Evolutionary conservation across 2,113 vertebrate species (phyloP), one percentile per base, ranked within the genome.

Genomic region (Amphilophus citrinellus): DNA sequence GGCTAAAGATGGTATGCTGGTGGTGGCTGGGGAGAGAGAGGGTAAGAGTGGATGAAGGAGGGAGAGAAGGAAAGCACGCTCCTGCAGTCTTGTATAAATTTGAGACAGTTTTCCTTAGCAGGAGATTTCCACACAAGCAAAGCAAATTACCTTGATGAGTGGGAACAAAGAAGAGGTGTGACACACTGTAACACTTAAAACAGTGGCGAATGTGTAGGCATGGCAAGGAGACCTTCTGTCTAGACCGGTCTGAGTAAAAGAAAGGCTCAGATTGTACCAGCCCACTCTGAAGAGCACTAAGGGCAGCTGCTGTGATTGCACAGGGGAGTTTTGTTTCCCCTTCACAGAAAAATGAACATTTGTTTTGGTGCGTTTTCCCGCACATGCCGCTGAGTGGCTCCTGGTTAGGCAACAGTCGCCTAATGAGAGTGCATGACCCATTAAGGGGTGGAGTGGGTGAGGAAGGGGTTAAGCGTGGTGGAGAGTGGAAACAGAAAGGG

Each of bases 391-490:
- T 32, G 66, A 91, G 63, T 86, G 83, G 79, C 86, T 92, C 53
- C 82, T 47, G 44, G 81, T 91, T 87, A 82, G 80, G 80, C 85
- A 85, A 89, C 83, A 82, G 80, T 93, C 90, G 87, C 65, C 84
- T 93, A 94, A 94, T 94, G 85, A 93, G 91, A 93, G 87, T 85
- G 88, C 88, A 62, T 93, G 88, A 93, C 47, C 68, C 93, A 92
- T 88, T 82, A 83, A 86, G 94, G 85, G 91, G 87, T 89, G 92
- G 92, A 94, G 90, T 37, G 85, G 92, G 94, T 90, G 90, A 96
- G 92, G 94, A 96, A 95, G 93, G 95, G 95, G 96, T 96, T 96
- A 96, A 96, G 94, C 85, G 87, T 92, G 91, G 82, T 90, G 83
- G 87, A 93, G 90, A 95, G 90, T 93, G 93, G 92, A 93, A 95